These are phyloP conservation scores for Strix uralensis DNA, from an alignment of 2,113 vertebrate genomes.

Conservation along the genomic window DNA sequence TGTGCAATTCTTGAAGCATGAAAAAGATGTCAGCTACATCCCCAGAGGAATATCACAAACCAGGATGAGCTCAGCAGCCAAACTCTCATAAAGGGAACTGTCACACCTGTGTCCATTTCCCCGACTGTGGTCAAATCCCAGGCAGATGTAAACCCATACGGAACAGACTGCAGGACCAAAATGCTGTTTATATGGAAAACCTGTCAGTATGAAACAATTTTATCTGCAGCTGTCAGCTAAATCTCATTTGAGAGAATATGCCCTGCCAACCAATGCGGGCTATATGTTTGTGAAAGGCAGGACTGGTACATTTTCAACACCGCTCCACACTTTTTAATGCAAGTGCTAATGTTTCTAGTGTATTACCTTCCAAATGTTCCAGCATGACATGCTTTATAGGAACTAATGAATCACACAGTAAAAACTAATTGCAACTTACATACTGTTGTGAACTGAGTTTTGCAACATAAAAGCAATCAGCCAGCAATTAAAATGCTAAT, in stretches of 20 bases:
- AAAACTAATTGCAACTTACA: constrained; percentile 72
- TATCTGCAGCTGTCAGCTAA: not conserved
- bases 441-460: constrained; percentile 44
- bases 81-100: not conserved
- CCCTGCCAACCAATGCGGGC: not conserved
- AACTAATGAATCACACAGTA: constrained; percentile 68
- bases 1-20: not conserved
- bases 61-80: not conserved
- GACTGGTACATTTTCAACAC: not conserved
- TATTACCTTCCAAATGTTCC: constrained; percentile 63
- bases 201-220: not conserved
- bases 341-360: not conserved
- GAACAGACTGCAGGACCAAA: not conserved
- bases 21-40: not conserved
- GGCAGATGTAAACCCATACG: not conserved
- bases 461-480: constrained; percentile 70
- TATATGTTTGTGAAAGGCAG: not conserved
- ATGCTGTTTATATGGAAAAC: not conserved
- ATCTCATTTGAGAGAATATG: not conserved
- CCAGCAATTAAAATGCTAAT: constrained; percentile 78
- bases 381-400: constrained; percentile 52
- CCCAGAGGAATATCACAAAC: not conserved
- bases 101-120: not conserved
- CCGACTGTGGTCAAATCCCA: not conserved
- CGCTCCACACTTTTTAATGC: not conserved